Conservation (phyloP, 64 coral and sea anemone species). For the Porites lutea region DNA sequence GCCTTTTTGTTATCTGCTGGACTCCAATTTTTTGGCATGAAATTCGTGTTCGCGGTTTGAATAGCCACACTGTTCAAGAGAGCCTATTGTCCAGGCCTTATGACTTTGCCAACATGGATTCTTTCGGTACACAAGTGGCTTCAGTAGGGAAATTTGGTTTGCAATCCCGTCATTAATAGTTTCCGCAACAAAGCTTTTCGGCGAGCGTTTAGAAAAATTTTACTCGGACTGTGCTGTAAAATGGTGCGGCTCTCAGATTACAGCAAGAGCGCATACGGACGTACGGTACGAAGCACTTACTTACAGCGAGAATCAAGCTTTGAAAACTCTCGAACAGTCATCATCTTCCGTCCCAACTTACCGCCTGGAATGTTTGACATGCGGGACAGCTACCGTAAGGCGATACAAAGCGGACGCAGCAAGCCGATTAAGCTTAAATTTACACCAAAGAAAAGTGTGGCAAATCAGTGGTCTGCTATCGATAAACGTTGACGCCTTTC, state of each 20-base stretch:
- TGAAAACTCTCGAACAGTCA: slow-evolving; percentile 62
- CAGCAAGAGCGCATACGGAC: slow-evolving; percentile 42
- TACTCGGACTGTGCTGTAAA: slow-evolving; percentile 66
- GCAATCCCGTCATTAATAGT: slow-evolving; percentile 83
- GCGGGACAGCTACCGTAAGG: slow-evolving; percentile 70
- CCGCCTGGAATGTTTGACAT: slow-evolving; percentile 55
- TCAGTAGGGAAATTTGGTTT: slow-evolving; percentile 71
- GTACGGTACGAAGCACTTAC: slow-evolving; percentile 7
- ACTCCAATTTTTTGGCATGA: slow-evolving; percentile 72
- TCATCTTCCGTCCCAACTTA: slow-evolving; percentile 30
- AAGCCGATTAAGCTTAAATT: slow-evolving; percentile 40
- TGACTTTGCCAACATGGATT: neutral
- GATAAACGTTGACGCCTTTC: slow-evolving; percentile 48
- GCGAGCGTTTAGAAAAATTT: slow-evolving; percentile 74
- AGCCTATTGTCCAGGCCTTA: neutral
- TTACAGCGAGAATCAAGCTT: slow-evolving; percentile 54
- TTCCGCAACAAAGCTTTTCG: slow-evolving; percentile 85
- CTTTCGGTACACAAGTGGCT: slow-evolving; percentile 31
- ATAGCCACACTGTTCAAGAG: neutral
- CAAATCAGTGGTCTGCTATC: slow-evolving; percentile 39
- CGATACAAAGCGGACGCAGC: slow-evolving; percentile 65
- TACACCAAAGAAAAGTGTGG: slow-evolving; percentile 16
- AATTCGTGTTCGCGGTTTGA: slow-evolving; percentile 65
- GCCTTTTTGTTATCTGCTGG: slow-evolving; percentile 76
- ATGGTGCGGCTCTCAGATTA: slow-evolving; percentile 61